Conservation (phyloP, 2,113 vertebrate species). For the Bucco capensis region DNA sequence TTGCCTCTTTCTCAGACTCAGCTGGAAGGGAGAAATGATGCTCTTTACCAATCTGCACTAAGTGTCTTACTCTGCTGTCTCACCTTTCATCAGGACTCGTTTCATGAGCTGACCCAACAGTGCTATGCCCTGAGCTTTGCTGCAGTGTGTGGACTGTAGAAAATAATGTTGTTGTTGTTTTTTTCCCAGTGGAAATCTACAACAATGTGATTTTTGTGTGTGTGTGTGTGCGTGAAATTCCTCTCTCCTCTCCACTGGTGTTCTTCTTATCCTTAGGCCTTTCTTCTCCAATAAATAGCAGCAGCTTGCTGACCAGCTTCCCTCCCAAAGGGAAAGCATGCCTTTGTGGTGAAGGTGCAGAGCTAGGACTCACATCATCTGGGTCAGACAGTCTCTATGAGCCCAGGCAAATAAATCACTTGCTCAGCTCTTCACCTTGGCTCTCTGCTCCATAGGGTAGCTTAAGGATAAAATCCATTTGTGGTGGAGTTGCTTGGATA, state of each 20-base stretch:
- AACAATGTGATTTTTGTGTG: not conserved
- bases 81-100: not conserved
- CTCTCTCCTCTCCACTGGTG: not conserved
- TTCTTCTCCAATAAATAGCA: not conserved
- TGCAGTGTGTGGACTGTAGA: not conserved
- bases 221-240: not conserved
- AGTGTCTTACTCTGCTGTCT: not conserved
- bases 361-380: not conserved
- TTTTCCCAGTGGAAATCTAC: not conserved
- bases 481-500: not conserved
- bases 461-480: not conserved
- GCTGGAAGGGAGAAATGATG: not conserved
- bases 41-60: not conserved
- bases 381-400: not conserved
- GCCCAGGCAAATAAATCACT: not conserved
- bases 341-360: not conserved
- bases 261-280: not conserved
- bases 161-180: too few relatives aligned
- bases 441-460: not conserved
- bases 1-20: not conserved
- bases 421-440: not conserved
- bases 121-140: not conserved
- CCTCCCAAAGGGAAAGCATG: not conserved
- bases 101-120: not conserved
- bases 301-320: not conserved